Base-by-base conservation (phyloP, 2,797 vertebrate species). In the Alectoris magna region DNA sequence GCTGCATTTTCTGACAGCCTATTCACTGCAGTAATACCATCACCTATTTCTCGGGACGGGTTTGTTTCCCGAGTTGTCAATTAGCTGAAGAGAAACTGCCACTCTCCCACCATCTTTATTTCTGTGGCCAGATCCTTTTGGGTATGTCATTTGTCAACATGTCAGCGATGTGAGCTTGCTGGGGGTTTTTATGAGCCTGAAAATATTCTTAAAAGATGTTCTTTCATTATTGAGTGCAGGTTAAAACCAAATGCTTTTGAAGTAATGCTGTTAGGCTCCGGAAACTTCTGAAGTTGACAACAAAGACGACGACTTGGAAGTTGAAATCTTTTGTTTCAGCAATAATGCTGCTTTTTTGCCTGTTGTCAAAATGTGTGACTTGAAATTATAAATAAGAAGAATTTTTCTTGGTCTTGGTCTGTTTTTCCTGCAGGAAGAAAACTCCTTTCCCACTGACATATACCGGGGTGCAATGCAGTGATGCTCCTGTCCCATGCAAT, bases 41-140 rank as follows among this genome's bases (percentile, higher is more conserved):
- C 93, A 90, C 39, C 16, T 11, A 34, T 62, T 94, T 88, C 36
- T 74, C 93, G 44, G 58, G 16, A 70, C 94, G 79, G 31, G 81
- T 95, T 97, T 93, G 79, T 93, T 95, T 60, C 87, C 70, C 36
- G 22, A 11, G 74, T 91, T 96, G 94, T 95, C 97, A 97, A 87
- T 97, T 96, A 97, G 69, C 41, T 17, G 63, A 90, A 76, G 59
- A 92, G 75, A 90, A 94, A 69, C 56, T 89, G 87, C 92, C 77
- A 67, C 73, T 94, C 76, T 84, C n/a, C 4, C 77, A 39, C 60
- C 53, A 38, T 84, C 91, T 84, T 91, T 60, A 67, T 91, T 94
- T 94, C 84, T 7, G 9, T 44, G 78, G 74, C 87, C 44, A 55
- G 31, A 55, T 53, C 43, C 74, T 95, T 91, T 88, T 24, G 72